Conservation (phyloP, 2,888 invertebrate species). For the Amphimallon solstitiale region DNA sequence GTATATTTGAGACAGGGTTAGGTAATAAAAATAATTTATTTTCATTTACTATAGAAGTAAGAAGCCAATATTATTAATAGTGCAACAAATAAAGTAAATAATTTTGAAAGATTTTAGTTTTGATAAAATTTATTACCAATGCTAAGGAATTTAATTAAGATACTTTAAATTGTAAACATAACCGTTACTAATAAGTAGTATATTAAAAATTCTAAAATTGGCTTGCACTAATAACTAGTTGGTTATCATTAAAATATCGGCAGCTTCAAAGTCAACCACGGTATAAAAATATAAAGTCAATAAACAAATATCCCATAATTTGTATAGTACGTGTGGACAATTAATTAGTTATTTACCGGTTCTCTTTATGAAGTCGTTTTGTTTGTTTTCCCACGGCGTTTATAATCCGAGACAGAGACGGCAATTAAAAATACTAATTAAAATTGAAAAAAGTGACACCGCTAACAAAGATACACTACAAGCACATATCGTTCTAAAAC, state of each 20-base stretch:
- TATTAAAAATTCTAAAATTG: background rate
- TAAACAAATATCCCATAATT: conserved; percentile 31
- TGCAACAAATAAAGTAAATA: background rate
- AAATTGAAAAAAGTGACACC: conserved; percentile 25
- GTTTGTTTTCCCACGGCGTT: conserved; percentile 28
- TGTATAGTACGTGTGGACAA: conserved; percentile 22
- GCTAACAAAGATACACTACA: conserved; percentile 28
- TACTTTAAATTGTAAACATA: too few species aligned
- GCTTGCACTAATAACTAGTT: background rate
- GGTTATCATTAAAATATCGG: conserved; percentile 15
- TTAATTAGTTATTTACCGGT: conserved; percentile 21
- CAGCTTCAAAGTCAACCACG: conserved; percentile 5
- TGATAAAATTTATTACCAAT: background rate
- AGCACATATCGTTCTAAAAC: conserved; percentile 14
- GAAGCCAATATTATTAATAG: background rate
- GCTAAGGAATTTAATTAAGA: too few species aligned
- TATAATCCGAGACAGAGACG: conserved; percentile 21
- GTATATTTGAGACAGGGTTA: too few species aligned
- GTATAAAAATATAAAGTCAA: conserved; percentile 13
- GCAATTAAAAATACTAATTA: conserved; percentile 33
- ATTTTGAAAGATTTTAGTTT: background rate
- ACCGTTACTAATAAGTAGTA: too few species aligned
- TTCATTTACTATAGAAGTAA: background rate
- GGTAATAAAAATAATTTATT: too few species aligned
- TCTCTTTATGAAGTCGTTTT: conserved; percentile 12